Evolutionary conservation across 2,888 invertebrate genomes (phyloP).

Genomic region (Seira ritae): DNA sequence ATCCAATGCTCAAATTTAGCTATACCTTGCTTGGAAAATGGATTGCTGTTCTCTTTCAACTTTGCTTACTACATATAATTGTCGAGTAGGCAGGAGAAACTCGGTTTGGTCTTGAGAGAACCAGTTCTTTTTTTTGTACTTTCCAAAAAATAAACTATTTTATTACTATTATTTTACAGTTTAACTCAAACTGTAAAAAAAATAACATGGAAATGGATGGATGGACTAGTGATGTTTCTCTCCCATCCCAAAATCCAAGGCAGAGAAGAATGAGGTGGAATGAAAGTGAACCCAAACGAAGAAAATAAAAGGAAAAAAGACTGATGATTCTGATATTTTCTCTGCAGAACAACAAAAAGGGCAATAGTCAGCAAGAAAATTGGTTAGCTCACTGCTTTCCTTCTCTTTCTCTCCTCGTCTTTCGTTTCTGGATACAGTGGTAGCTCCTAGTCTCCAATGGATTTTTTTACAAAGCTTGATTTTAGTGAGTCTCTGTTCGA

Average conservation of each 20-base stretch:
- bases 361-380: conserved; percentile 73
- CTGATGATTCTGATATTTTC: conserved; percentile 72
- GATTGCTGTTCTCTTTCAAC: conserved; percentile 15
- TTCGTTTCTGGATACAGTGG: neutral
- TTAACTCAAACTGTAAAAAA: neutral
- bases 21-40: neutral
- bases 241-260: conserved; percentile 21
- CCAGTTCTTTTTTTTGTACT: neutral
- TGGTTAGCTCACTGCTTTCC: conserved; percentile 55
- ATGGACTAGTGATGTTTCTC: conserved; percentile 29
- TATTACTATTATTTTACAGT: conserved; percentile 21
- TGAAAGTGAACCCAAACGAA: conserved; percentile 57
- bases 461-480: conserved; percentile 6
- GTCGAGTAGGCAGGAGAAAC: neutral
- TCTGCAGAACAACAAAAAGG: conserved; percentile 67
- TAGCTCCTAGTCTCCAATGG: neutral
- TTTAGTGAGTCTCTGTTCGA: conserved; percentile 19
- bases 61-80: conserved; percentile 16
- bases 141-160: conserved; percentile 10
- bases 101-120: neutral
- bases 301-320: conserved; percentile 66
- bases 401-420: conserved; percentile 26
- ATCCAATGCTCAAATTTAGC: too few species aligned
- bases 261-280: conserved; percentile 24
- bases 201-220: neutral